Conservation (phyloP, 1,140 invertebrate species). For the Heliothis subflexa region DNA sequence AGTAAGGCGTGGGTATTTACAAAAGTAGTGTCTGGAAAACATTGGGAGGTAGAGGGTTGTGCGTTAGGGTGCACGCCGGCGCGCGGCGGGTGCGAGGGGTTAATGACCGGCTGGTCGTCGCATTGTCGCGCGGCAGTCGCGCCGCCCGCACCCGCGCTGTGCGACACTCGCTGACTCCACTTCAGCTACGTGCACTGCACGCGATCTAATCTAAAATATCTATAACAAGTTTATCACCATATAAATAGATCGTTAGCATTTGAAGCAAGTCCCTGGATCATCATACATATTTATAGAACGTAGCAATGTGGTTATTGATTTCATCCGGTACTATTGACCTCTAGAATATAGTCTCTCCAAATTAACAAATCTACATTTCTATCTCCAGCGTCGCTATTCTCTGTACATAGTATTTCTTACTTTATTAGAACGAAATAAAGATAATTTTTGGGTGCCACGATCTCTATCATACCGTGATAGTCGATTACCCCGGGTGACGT, state of each 20-base stretch:
- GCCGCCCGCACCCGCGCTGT: not conserved
- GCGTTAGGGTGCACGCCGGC: conserved; percentile 39
- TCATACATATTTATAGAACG: conserved; percentile 37
- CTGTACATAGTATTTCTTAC: conserved; percentile 38
- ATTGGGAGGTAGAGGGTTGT: not conserved
- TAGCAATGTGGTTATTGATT: conserved; percentile 27
- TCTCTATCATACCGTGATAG: conserved; percentile 51
- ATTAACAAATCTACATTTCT: conserved; percentile 33
- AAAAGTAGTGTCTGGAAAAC: conserved; percentile 15
- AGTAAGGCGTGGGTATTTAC: conserved; percentile 6
- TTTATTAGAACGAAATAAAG: conserved; percentile 52
- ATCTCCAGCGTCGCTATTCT: conserved; percentile 19
- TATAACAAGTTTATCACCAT: conserved; percentile 35
- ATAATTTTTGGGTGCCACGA: conserved; percentile 49
- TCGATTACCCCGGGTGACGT: conserved; percentile 71
- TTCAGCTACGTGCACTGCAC: conserved; percentile 30
- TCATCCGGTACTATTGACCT: conserved; percentile 59
- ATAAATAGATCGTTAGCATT: conserved; percentile 41
- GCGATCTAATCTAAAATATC: conserved; percentile 39
- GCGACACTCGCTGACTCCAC: conserved; percentile 28
- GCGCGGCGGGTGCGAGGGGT: conserved; percentile 43
- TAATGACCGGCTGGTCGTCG: conserved; percentile 44
- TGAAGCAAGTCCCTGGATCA: conserved; percentile 12
- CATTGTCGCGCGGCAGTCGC: conserved; percentile 41
- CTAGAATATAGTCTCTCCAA: conserved; percentile 46